A percentile compares a stretch with the other conserved stretches of the same genome.
Conservation (phyloP, 1,140 invertebrate genomes). For the Glossosoma conforme region DNA sequence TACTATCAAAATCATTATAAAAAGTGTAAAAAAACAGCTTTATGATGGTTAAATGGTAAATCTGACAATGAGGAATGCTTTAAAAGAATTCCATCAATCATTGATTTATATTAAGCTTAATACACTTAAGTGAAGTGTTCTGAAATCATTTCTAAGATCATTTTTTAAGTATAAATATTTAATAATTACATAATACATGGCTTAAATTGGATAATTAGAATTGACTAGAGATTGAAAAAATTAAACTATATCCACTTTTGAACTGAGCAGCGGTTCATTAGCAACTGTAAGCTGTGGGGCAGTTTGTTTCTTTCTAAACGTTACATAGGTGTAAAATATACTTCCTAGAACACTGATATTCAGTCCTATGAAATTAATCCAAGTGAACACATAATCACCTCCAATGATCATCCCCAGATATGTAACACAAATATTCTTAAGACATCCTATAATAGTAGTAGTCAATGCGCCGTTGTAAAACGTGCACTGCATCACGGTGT, state of each 20-base stretch:
- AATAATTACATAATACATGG: no score
- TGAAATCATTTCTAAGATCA: no score
- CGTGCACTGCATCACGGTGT: slow-evolving; percentile 93
- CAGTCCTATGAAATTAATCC: slow-evolving; percentile 90
- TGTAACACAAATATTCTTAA: slow-evolving; percentile 90
- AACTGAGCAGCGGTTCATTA: slow-evolving; percentile 9
- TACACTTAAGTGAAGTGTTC: no score
- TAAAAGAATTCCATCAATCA: no score
- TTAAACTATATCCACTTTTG: slow-evolving; percentile 19
- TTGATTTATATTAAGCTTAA: no score
- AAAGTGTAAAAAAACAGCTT: no score
- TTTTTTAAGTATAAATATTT: no score
- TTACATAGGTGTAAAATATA: slow-evolving; percentile 74
- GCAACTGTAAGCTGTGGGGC: background rate
- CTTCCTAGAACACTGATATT: slow-evolving; percentile 85
- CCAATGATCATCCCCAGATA: slow-evolving; percentile 96
- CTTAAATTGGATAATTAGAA: no score
- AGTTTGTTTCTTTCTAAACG: slow-evolving; percentile 59
- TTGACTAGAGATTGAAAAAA: no score
- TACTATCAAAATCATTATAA: no score
- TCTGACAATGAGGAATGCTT: no score
- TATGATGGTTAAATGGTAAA: no score
- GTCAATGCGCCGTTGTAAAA: slow-evolving; percentile 96
- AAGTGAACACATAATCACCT: slow-evolving; percentile 93
- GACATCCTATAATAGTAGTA: slow-evolving; percentile 95